Evolutionary conservation across 2,888 invertebrate species (phyloP).

Genomic region (Aricia artaxerxes): DNA sequence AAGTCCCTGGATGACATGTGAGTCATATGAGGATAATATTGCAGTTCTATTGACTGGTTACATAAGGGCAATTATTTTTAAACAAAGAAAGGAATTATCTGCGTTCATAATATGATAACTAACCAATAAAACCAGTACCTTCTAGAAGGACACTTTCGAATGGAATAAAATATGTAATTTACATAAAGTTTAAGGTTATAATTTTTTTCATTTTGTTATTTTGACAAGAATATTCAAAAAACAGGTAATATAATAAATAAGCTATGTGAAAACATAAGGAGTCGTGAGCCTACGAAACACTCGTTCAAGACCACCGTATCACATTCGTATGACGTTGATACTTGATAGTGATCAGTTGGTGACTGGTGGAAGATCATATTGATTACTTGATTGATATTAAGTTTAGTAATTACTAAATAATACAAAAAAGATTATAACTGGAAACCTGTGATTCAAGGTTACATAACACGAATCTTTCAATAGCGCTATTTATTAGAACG

Average conservation of each 20-base stretch:
- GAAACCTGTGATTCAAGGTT: conserved; percentile 80
- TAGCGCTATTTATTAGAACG: conserved; percentile 52
- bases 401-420: conserved; percentile 6
- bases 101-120: background rate
- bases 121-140: background rate
- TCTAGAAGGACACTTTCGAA: background rate
- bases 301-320: background rate
- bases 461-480: conserved; percentile 74
- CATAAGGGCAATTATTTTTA: background rate
- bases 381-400: background rate
- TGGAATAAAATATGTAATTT: background rate
- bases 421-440: conserved; percentile 65
- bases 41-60: background rate
- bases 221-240: background rate
- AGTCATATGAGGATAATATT: background rate
- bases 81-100: background rate
- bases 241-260: background rate
- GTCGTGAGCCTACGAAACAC: background rate
- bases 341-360: background rate
- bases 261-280: background rate
- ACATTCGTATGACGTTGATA: conserved; percentile 7
- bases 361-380: background rate
- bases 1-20: background rate
- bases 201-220: background rate
- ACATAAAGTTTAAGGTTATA: conserved; percentile 12